Conservation (phyloP, 1,140 invertebrate species). For the Antheraea mylitta region DNA sequence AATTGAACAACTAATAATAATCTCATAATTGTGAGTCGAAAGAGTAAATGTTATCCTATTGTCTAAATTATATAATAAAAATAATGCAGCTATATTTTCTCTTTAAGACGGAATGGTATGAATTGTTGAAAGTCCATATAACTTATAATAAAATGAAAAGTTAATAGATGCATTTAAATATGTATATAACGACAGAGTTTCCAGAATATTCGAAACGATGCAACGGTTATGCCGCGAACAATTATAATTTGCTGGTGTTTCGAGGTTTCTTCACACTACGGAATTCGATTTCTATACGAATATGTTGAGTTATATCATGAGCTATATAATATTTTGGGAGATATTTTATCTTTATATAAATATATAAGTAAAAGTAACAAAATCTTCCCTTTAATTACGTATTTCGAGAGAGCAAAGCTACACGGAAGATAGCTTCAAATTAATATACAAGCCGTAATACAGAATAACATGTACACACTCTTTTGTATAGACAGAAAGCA, state of each 20-base stretch:
- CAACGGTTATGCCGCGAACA: slow-evolving; percentile 35
- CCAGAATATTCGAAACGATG: slow-evolving; percentile 38
- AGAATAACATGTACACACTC: too few relatives aligned
- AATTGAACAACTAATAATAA: slow-evolving; percentile 57
- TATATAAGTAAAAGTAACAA: too few relatives aligned
- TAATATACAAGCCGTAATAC: too few relatives aligned
- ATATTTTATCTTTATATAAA: too few relatives aligned
- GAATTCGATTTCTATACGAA: slow-evolving; percentile 14
- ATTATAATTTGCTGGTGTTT: slow-evolving; percentile 12
- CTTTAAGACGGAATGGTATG: slow-evolving; percentile 41
- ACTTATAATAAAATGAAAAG: slow-evolving; percentile 21
- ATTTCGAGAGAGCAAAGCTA: too few relatives aligned
- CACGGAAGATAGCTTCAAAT: too few relatives aligned
- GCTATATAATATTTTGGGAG: too few relatives aligned
- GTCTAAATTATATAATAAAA: slow-evolving; percentile 40
- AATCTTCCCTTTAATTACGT: too few relatives aligned
- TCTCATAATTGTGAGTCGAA: slow-evolving; percentile 70
- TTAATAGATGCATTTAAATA: slow-evolving; percentile 45
- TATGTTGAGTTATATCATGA: background rate
- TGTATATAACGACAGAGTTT: slow-evolving; percentile 34
- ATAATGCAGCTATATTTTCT: slow-evolving; percentile 49
- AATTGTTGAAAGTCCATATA: slow-evolving; percentile 40
- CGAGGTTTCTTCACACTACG: slow-evolving; percentile 19
- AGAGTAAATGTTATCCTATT: slow-evolving; percentile 60
- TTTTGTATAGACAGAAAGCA: too few relatives aligned